Percentiles rank a stretch among this genome's conserved stretches.
Conservation (phyloP, 1,140 invertebrate species). For the Pseudomyrmex concolor region DNA sequence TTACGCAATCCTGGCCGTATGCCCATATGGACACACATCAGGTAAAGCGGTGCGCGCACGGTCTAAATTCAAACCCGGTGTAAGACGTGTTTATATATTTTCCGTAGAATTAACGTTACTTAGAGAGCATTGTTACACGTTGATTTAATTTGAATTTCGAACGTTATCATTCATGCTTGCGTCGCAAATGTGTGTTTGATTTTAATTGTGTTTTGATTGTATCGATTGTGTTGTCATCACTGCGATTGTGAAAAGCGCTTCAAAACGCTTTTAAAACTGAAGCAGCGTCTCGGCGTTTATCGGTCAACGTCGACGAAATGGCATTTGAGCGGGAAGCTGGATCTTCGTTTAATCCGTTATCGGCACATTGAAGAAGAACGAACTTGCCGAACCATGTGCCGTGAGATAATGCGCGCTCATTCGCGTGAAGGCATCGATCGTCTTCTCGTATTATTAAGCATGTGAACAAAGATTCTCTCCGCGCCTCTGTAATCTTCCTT, state of each 20-base stretch:
- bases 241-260: not conserved
- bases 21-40: not conserved
- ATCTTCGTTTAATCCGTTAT: constrained; percentile 66
- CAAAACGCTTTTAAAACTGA: not conserved
- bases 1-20: constrained; percentile 53
- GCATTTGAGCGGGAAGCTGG: constrained; percentile 66
- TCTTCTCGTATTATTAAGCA: not conserved
- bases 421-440: not conserved
- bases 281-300: not conserved
- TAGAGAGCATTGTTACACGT: too few species aligned
- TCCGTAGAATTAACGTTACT: not conserved
- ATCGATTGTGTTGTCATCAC: too few species aligned
- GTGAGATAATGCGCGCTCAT: constrained; percentile 28
- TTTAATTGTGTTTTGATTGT: too few species aligned
- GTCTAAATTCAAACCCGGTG: constrained; percentile 39
- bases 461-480: not conserved
- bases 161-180: too few species aligned
- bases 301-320: constrained; percentile 37
- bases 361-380: constrained; percentile 53
- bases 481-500: not conserved
- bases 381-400: constrained; percentile 60
- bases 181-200: too few species aligned
- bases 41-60: constrained; percentile 24
- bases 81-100: constrained; percentile 15
- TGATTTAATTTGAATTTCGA: too few species aligned